phyloP scores from a whole-genome alignment of 2,888 invertebrate species.

The Ochropacha duplaris region DNA sequence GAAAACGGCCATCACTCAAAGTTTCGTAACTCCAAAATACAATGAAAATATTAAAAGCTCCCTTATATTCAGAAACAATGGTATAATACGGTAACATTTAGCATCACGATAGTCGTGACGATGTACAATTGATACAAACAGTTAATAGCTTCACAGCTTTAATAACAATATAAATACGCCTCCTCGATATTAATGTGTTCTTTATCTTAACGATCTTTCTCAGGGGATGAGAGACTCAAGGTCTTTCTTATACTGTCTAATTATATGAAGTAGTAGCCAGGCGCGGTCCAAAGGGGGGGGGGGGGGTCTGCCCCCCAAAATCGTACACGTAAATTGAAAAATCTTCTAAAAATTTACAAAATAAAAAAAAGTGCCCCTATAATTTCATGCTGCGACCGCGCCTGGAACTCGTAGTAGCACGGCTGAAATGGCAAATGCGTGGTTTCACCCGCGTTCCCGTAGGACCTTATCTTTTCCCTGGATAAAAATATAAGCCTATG shows the following conservation, averaged over 20 bases:
- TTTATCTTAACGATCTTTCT: constrained; percentile 67
- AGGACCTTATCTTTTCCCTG: no score
- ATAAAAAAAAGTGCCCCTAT: no score
- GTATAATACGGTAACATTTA: constrained; percentile 15
- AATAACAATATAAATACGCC: constrained; percentile 75
- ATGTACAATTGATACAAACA: constrained; percentile 49
- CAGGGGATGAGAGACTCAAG: constrained; percentile 53
- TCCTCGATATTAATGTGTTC: constrained; percentile 52
- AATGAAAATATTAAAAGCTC: constrained; percentile 34
- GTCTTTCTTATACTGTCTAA: constrained; percentile 54
- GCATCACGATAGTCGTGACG: constrained; percentile 52
- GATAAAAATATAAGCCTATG: no score
- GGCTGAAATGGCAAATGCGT: no score
- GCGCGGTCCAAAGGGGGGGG: no score
- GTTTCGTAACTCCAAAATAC: not conserved
- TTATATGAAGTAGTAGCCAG: not conserved
- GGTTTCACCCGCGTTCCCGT: no score
- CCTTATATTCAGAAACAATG: constrained; percentile 23
- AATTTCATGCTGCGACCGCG: no score
- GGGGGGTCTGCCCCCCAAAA: no score
- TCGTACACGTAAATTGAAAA: no score
- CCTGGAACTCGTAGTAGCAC: no score
- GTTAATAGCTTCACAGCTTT: constrained; percentile 68
- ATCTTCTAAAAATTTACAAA: no score
- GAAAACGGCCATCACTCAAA: constrained; percentile 7